A percentile compares a stretch with the other conserved stretches of the same genome.
Evolutionary conservation across 2,113 vertebrate species (phyloP).

Genomic region (Toxostoma redivivum): DNA sequence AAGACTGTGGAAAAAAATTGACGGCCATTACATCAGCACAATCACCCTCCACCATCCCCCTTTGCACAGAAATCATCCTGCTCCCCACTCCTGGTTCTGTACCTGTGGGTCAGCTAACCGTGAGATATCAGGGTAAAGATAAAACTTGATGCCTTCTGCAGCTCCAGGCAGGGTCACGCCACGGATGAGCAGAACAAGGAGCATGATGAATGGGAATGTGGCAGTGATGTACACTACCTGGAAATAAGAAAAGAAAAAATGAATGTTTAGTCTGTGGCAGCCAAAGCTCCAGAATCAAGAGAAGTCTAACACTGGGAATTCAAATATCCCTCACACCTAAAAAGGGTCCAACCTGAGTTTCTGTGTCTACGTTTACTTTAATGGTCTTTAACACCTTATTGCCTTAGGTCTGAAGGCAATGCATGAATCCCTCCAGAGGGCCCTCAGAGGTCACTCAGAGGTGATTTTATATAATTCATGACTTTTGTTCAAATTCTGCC

Average conservation of each 20-base stretch:
- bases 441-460: neutral
- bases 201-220: conserved; percentile 96
- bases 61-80: rapidly evolving
- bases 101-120: conserved; percentile 94
- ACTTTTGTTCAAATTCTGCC: neutral
- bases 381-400: neutral
- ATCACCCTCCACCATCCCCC: neutral
- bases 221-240: conserved; percentile 94
- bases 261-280: neutral
- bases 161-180: conserved; percentile 96
- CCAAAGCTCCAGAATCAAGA: neutral
- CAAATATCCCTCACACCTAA: neutral
- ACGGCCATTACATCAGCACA: neutral
- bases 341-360: neutral
- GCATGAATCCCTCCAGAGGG: neutral
- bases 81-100: neutral
- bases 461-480: neutral
- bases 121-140: conserved; percentile 91
- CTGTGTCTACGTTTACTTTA: neutral
- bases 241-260: neutral
- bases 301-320: neutral
- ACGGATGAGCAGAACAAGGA: conserved; percentile 91
- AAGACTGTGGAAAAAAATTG: neutral
- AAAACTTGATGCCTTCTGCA: conserved; percentile 96
- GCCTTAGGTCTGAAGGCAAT: neutral